Percentiles rank a stretch among this genome's conserved stretches.
These are phyloP conservation scores for Chinchilla lanigera DNA, from an alignment of 2,113 vertebrate species.

Conservation along the genomic window DNA sequence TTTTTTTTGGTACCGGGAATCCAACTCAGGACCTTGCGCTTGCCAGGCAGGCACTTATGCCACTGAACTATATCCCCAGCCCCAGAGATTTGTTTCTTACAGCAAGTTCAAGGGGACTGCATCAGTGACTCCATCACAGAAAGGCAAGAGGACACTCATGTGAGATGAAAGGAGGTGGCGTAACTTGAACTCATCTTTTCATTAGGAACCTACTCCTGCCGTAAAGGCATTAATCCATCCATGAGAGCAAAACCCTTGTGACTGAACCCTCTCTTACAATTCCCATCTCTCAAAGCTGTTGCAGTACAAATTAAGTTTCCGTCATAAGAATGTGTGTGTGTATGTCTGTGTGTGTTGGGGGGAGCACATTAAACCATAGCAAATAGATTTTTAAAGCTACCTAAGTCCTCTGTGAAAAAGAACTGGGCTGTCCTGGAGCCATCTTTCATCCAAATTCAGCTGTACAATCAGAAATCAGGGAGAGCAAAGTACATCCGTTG, in stretches of 20 bases:
- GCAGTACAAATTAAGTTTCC: neutral
- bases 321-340: neutral
- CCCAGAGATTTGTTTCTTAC: neutral
- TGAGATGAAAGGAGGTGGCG: no score
- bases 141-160: neutral
- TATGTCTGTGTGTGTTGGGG: neutral
- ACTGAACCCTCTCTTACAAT: neutral
- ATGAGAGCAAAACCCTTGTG: neutral
- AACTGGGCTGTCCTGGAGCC: neutral
- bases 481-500: neutral
- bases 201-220: neutral
- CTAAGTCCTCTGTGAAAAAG: neutral
- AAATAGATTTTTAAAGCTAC: neutral
- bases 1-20: no score
- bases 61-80: no score
- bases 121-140: neutral
- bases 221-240: neutral
- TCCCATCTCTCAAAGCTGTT: neutral
- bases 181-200: neutral
- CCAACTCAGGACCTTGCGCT: no score
- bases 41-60: no score
- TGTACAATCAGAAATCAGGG: neutral
- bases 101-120: neutral
- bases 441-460: neutral
- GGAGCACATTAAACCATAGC: neutral